phyloP scores from a whole-genome alignment of 2,113 vertebrate species.

The Tachysurus vachellii region DNA sequence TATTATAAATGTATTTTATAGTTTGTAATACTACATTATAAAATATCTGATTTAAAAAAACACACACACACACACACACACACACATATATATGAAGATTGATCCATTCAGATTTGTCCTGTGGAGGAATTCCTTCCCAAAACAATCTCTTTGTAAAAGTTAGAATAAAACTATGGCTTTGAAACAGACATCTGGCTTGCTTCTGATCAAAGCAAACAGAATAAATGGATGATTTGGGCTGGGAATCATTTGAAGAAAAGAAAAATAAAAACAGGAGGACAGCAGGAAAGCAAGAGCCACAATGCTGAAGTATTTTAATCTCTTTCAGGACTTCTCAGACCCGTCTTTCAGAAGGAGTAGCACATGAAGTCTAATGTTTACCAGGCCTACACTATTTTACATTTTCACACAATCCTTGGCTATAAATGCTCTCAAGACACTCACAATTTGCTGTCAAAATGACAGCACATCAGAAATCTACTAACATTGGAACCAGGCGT shows the following conservation, averaged over 20 bases:
- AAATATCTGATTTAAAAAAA: too few species aligned
- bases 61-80: too few species aligned
- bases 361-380: constrained; percentile 17
- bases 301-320: constrained; percentile 56
- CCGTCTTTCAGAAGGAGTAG: constrained; percentile 23
- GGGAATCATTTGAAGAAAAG: constrained; percentile 20
- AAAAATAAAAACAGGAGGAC: constrained; percentile 46
- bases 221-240: constrained; percentile 22
- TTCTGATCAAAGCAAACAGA: constrained; percentile 39
- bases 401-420: not conserved
- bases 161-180: not conserved
- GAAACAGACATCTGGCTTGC: constrained; percentile 21
- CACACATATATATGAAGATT: not conserved
- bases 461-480: constrained; percentile 2
- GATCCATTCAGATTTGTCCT: not conserved
- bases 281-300: constrained; percentile 52
- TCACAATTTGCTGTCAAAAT: not conserved
- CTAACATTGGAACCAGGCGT: not conserved
- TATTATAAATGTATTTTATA: too few species aligned
- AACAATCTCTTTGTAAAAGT: not conserved
- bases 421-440: not conserved
- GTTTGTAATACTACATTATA: too few species aligned
- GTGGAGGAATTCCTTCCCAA: not conserved
- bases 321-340: constrained; percentile 37
- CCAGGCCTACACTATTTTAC: constrained; percentile 16